Conservation (phyloP, 2,888 invertebrate species). For the Dexiosoma caninum region DNA sequence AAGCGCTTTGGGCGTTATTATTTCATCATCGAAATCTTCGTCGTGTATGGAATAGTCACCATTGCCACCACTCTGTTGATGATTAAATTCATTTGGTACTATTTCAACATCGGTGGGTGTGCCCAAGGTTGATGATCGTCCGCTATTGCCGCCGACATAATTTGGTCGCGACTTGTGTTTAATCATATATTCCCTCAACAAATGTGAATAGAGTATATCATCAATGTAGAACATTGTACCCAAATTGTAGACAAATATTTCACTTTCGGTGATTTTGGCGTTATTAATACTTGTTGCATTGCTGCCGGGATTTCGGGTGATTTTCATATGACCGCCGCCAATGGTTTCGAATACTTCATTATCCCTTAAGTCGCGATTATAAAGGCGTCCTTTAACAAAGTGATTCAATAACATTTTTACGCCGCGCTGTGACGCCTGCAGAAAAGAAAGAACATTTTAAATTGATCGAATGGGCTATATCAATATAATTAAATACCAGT, state of each 20-base stretch:
- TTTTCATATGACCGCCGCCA: conserved; percentile 80
- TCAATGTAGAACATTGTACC: conserved; percentile 83
- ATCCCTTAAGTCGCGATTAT: conserved; percentile 81
- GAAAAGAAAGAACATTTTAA: conserved; percentile 57
- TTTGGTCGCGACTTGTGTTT: conserved; percentile 71
- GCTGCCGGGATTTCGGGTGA: conserved; percentile 77
- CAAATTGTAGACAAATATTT: conserved; percentile 82
- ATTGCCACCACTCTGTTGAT: conserved; percentile 72
- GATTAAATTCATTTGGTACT: conserved; percentile 76
- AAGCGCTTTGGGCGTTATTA: conserved; percentile 78
- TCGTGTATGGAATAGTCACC: conserved; percentile 74
- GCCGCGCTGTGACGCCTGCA: conserved; percentile 80
- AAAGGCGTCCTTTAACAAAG: conserved; percentile 81
- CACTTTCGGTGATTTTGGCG: conserved; percentile 81
- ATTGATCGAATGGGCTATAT: too few relatives aligned
- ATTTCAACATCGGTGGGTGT: conserved; percentile 76
- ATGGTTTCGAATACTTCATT: conserved; percentile 80
- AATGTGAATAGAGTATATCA: conserved; percentile 79
- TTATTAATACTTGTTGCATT: conserved; percentile 80
- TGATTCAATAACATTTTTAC: conserved; percentile 81
- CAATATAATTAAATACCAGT: too few relatives aligned
- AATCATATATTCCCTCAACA: conserved; percentile 73
- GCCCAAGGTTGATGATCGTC: conserved; percentile 66
- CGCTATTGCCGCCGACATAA: conserved; percentile 68
- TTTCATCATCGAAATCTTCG: conserved; percentile 77